phyloP scores from a whole-genome alignment of 1,140 invertebrate genomes.

The Ladona fulva region DNA sequence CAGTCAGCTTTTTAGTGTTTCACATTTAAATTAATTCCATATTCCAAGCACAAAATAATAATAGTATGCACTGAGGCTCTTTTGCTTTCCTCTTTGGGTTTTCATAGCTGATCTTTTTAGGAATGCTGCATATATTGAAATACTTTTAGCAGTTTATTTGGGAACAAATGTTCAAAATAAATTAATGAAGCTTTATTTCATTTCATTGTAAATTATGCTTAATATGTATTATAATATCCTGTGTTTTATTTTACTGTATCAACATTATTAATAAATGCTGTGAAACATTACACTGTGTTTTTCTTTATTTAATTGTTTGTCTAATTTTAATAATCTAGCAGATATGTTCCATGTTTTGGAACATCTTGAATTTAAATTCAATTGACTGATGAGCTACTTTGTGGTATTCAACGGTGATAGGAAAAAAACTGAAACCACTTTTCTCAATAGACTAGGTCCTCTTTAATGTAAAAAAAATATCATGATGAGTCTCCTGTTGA shows the following conservation, averaged over 20 bases:
- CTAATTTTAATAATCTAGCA: too few relatives aligned
- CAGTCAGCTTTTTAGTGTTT: not conserved
- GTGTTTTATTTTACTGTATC: conserved; percentile 4
- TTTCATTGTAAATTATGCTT: not conserved
- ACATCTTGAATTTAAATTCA: too few relatives aligned
- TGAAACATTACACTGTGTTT: not conserved
- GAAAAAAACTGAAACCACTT: too few relatives aligned
- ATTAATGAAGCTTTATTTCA: not conserved
- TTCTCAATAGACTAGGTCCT: too few relatives aligned
- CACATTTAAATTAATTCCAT: not conserved
- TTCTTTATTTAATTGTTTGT: too few relatives aligned
- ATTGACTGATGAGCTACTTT: too few relatives aligned
- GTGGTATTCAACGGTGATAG: too few relatives aligned
- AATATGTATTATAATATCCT: not conserved
- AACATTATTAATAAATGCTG: not conserved
- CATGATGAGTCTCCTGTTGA: too few relatives aligned
- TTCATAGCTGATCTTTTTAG: not conserved
- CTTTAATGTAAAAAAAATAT: too few relatives aligned
- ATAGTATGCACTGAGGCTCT: not conserved
- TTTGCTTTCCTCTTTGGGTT: not conserved
- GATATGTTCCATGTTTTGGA: too few relatives aligned
- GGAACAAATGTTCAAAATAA: not conserved
- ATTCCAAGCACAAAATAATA: not conserved
- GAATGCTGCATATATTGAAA: not conserved
- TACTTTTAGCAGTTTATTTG: not conserved